Base-by-base conservation (phyloP, 2,113 vertebrate species). In the Hemicordylus capensis region DNA sequence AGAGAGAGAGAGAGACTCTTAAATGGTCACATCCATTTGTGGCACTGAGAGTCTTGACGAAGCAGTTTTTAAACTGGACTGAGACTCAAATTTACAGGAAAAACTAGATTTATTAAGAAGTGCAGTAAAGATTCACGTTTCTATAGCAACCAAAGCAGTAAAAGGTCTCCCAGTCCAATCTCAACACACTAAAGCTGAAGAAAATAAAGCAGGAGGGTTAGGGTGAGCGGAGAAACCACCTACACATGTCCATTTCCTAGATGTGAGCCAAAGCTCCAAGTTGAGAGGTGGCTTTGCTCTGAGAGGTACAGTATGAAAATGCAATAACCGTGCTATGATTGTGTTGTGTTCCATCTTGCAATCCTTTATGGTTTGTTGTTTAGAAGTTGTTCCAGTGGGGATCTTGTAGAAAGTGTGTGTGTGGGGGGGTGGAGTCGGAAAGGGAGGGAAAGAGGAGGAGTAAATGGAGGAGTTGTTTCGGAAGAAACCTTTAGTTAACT, bases 81-180 rank as follows among this genome's bases (percentile, higher is more conserved):
- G 69, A 75, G 85, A 83, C 3, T 83, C 74, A 90, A 85, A 85
- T n/a, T 85, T 83, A 77, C n/a, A 22, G 3, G 2, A 0, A 79
- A 14, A 6, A 12, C 42, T 48, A 58, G 39, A 76, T 67, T 67
- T 28, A 84, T 63, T 86, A 73, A 85, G 90, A 90, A 86, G 76
- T 39, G 89, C 83, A 80, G 87, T 87, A 89, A 5, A 59, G 48
- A 81, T 63, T 84, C 31, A 81, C 72, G 91, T 94, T 93, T 90
- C 92, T 91, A 93, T 92, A 93, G 90, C 90, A 92, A 93, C 90
- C 14, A 1, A 17, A 82, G 82, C 79, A 90, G 79, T 4, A 28
- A 77, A 76, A 22, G 92, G 63, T 88, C 85, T 88, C 73, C 70
- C 79, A 87, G 4, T 3, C 1, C 81, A 88, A 79, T 67, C 61